Percentiles rank a stretch among this genome's conserved stretches.
phyloP scores from a whole-genome alignment of 2,888 invertebrate species.

The Hanleya hanleyi region DNA sequence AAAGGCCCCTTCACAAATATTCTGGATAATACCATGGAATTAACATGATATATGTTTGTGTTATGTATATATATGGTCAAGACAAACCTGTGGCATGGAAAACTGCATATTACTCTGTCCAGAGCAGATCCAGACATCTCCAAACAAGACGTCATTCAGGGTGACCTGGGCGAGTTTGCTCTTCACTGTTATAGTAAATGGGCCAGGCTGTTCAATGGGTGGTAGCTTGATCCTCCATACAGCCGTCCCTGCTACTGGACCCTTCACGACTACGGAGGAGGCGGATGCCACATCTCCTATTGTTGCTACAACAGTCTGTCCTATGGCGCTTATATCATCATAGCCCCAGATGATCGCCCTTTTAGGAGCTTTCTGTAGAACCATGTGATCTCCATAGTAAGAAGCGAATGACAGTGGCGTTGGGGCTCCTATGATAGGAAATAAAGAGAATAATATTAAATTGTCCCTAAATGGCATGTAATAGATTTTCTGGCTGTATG shows the following conservation, averaged over 20 bases:
- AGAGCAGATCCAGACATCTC: constrained; percentile 57
- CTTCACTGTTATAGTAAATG: constrained; percentile 32
- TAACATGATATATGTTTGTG: too few species aligned
- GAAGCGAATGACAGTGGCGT: constrained; percentile 21
- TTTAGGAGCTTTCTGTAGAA: constrained; percentile 31
- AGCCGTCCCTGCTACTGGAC: not conserved
- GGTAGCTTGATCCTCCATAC: constrained; percentile 34
- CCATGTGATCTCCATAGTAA: constrained; percentile 38
- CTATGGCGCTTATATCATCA: not conserved
- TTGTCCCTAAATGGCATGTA: too few species aligned
- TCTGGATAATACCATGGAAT: too few species aligned
- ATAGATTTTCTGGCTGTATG: too few species aligned
- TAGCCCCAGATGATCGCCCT: constrained; percentile 21
- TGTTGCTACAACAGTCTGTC: not conserved
- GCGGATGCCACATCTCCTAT: not conserved
- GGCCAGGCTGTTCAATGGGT: constrained; percentile 36
- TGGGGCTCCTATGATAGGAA: too few species aligned
- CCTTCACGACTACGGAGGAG: not conserved
- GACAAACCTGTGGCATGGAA: not conserved
- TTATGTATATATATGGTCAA: too few species aligned
- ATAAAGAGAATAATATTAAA: too few species aligned
- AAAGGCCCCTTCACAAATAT: too few species aligned
- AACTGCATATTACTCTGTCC: constrained; percentile 52
- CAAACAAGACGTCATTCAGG: constrained; percentile 49
- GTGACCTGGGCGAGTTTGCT: constrained; percentile 13